phyloP scores from a whole-genome alignment of 2,888 invertebrate genomes.

The Pseudolycoriella hygida region DNA sequence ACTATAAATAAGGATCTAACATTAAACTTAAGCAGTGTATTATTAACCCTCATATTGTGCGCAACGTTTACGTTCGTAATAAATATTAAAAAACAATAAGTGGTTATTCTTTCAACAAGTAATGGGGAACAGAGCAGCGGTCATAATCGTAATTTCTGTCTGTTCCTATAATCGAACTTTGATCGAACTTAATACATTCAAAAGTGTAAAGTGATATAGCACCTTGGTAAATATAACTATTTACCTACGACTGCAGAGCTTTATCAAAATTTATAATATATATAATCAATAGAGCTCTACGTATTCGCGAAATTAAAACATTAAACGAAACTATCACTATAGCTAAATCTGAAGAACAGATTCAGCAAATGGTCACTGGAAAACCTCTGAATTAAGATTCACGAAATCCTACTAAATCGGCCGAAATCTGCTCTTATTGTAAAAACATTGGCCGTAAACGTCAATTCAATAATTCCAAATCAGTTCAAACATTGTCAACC shows the following conservation, averaged over 20 bases:
- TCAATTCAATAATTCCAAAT: background rate
- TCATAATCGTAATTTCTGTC: background rate
- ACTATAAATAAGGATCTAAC: no score
- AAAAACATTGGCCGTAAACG: background rate
- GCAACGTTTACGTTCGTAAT: no score
- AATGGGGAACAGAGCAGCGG: background rate
- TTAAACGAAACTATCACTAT: background rate
- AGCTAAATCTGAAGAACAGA: background rate
- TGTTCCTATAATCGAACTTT: background rate
- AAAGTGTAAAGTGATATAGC: no score
- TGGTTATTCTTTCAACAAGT: no score
- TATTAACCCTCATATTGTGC: no score
- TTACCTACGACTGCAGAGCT: no score
- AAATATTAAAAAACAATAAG: no score
- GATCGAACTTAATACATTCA: background rate
- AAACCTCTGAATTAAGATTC: background rate
- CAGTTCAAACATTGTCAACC: background rate
- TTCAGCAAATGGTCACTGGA: background rate
- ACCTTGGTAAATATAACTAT: no score
- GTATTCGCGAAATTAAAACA: background rate
- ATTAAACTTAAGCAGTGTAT: no score
- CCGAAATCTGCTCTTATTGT: background rate
- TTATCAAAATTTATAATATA: background rate
- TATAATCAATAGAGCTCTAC: background rate
- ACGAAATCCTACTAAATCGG: background rate